Percentiles rank a stretch among this genome's conserved stretches.
Conservation (phyloP, 1,140 invertebrate genomes). For the Onthophagus taurus region DNA sequence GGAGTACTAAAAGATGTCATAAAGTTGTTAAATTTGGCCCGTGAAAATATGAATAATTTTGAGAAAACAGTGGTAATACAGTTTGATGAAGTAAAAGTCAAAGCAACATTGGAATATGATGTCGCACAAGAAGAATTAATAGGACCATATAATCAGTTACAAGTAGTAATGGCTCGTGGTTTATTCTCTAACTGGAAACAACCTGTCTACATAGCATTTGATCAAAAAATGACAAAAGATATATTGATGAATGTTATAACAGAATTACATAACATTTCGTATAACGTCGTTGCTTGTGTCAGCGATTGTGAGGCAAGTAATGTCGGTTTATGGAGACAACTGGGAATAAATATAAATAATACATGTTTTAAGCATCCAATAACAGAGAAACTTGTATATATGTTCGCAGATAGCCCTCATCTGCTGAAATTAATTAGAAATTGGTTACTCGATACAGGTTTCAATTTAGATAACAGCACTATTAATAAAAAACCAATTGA, state of each 20-base stretch:
- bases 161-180: slow-evolving; percentile 31
- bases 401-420: slow-evolving; percentile 13
- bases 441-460: slow-evolving; percentile 9
- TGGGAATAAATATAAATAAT: slow-evolving; percentile 20
- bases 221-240: slow-evolving; percentile 30
- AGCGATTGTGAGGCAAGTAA: slow-evolving; percentile 31
- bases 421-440: slow-evolving; percentile 8
- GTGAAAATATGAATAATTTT: slow-evolving; percentile 10
- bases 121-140: slow-evolving; percentile 28
- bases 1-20: slow-evolving; percentile 22
- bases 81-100: slow-evolving; percentile 30
- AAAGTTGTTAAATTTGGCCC: slow-evolving; percentile 15
- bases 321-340: slow-evolving; percentile 28
- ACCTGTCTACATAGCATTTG: slow-evolving; percentile 33
- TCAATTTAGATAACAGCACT: neutral
- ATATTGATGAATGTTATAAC: slow-evolving; percentile 25
- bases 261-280: slow-evolving; percentile 25
- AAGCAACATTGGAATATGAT: slow-evolving; percentile 30
- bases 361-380: slow-evolving; percentile 12
- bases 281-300: slow-evolving; percentile 30
- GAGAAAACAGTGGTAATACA: slow-evolving; percentile 27
- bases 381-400: neutral
- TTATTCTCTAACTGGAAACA: slow-evolving; percentile 34
- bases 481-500: slow-evolving; percentile 13
- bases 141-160: slow-evolving; percentile 29